Base-by-base conservation (phyloP, 2,888 invertebrate species). In the Pachydiplax longipennis region DNA sequence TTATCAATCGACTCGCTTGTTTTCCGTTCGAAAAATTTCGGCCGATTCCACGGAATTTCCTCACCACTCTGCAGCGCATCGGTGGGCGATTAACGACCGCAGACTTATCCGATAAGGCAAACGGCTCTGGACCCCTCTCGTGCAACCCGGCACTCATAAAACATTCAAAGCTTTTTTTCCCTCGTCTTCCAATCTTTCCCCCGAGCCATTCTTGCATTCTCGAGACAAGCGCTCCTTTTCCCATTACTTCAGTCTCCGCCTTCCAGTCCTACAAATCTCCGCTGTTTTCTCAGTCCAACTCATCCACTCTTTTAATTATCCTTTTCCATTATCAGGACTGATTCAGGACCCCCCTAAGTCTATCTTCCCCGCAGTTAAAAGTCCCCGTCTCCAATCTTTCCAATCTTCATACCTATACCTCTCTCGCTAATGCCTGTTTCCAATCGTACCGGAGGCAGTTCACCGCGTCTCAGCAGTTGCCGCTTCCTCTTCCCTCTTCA, bases 291-390 rank as follows among this genome's bases (percentile, higher is more conserved):
- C 22, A 12, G 15, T n/a, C 82, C 44, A 22, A 22, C 81, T n/a
- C 81, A 40, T 22, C 31, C 13, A 48, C 37, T 31, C 37, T 40
- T 31, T 48, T 87, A 65, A 87, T 61, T 87, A 87, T 87, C 37
- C 87, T 58, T 61, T 65, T n/a, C 87, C 87, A 87, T 83, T 83
- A 83, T 83, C 87, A 13, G 61, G 87, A 48, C 18, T 31, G 83
- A 58, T 83, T 53, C 83, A 25, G 48, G 5, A 31, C 82, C 48
- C n/a, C 82, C 44, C 22, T 53, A 83, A 83, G 48, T 83, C 83
- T 35, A 22, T 48, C 48, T 25, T 82, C 48, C n/a, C 48, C 31
- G 31, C 48, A 44, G 8, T 83, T 31, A 35, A 58, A 35, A 83
- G 53, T 53, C 48, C 35, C 18, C 53, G 10, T 15, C 82, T 35